These are phyloP conservation scores for Macropodus opercularis DNA, from an alignment of 2,797 vertebrate species.

Conservation along the genomic window DNA sequence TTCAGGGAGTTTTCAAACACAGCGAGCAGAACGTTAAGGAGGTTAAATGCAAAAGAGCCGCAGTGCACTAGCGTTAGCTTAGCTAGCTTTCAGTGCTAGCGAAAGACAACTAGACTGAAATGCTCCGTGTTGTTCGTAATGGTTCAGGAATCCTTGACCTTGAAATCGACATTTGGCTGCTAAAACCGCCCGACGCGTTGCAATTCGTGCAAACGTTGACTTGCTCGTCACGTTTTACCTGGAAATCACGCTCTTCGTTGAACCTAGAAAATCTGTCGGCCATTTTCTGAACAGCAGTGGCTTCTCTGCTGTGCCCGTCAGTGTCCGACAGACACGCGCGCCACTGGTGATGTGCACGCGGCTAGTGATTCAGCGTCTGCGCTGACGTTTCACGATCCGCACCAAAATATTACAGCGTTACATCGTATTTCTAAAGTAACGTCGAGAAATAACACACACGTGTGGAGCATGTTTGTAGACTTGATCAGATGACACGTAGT, in stretches of 20 bases:
- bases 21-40: constrained; percentile 24
- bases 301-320: constrained; percentile 59
- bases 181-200: rapidly evolving
- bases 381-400: constrained; percentile 21
- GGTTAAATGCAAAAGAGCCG: constrained; percentile 62
- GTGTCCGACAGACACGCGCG: constrained; percentile 35
- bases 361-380: constrained; percentile 5
- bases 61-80: constrained; percentile 66
- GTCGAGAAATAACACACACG: too few species aligned
- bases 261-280: constrained; percentile 99
- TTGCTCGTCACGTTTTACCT: constrained; percentile 82
- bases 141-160: rapidly evolving
- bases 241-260: constrained; percentile 99
- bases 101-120: constrained; percentile 16
- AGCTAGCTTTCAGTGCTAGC: constrained; percentile 69
- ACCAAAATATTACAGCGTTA: background rate
- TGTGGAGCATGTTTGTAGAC: too few species aligned
- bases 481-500: too few species aligned
- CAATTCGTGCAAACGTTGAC: rapidly evolving
- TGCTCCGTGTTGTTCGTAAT: background rate
- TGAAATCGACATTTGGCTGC: background rate
- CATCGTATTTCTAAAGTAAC: too few species aligned
- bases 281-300: constrained; percentile 89
- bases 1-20: background rate
- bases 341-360: constrained; percentile 42